A percentile compares a stretch with the other conserved stretches of the same genome.
phyloP scores from a whole-genome alignment of 2,888 invertebrate genomes.

The Plebejus anna region DNA sequence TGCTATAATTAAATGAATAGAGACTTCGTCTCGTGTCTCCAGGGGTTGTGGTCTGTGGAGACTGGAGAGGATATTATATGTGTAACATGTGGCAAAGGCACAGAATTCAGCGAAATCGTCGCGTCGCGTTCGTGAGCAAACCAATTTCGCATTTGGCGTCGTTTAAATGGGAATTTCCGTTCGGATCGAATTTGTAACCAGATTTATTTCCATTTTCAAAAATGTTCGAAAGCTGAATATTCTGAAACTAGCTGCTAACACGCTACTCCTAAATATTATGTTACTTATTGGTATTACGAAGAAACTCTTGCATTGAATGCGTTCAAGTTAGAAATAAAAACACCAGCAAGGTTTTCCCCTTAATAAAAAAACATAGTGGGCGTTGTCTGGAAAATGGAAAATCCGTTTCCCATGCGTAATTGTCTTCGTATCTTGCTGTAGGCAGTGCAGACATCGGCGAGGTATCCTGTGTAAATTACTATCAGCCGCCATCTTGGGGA shows the following conservation, averaged over 20 bases:
- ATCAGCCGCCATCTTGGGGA: slow-evolving; percentile 40
- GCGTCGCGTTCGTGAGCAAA: slow-evolving; percentile 22
- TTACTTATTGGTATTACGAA: background rate
- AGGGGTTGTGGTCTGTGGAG: background rate
- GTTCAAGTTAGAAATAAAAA: background rate
- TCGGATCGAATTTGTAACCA: slow-evolving; percentile 10
- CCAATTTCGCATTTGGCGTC: slow-evolving; percentile 21
- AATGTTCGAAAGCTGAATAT: background rate
- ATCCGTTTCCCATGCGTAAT: slow-evolving; percentile 5
- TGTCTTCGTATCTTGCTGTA: slow-evolving; percentile 7
- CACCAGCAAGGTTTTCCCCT: background rate
- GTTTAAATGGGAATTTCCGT: slow-evolving; percentile 25
- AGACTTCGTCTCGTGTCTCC: background rate
- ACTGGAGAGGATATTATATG: background rate
- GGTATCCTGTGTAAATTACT: slow-evolving; percentile 29
- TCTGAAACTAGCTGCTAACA: background rate
- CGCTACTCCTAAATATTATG: background rate
- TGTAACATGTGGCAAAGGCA: background rate
- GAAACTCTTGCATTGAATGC: background rate
- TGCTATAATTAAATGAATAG: no score
- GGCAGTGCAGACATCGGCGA: slow-evolving; percentile 16
- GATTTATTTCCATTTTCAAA: slow-evolving; percentile 18
- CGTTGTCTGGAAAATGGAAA: slow-evolving; percentile 4
- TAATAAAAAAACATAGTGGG: background rate
- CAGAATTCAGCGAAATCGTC: slow-evolving; percentile 22